A percentile compares a stretch with the other conserved stretches of the same genome.
These are phyloP conservation scores for Chaenocephalus aceratus DNA, from an alignment of 2,113 vertebrate species.

Conservation along the genomic window DNA sequence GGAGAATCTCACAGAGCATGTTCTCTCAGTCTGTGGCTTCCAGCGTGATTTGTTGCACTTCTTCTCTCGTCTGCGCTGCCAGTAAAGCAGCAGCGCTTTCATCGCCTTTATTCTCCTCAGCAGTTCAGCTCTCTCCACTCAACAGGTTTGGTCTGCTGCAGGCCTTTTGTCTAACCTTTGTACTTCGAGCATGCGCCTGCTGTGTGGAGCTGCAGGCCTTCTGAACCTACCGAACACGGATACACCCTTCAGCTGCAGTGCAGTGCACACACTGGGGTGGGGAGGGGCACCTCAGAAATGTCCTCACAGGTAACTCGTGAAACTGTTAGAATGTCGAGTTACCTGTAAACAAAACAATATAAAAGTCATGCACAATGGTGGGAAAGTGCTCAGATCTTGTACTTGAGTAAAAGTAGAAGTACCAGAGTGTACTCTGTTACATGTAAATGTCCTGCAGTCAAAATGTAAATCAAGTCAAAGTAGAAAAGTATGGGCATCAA, in stretches of 20 bases:
- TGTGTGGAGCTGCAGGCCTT: conserved; percentile 29
- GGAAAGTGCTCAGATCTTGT: too few species aligned
- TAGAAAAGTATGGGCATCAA: too few species aligned
- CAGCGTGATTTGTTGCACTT: conserved; percentile 23
- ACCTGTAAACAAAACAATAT: too few species aligned
- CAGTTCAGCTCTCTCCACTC: conserved; percentile 10
- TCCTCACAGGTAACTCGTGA: too few species aligned
- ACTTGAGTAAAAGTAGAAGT: too few species aligned
- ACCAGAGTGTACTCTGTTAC: too few species aligned
- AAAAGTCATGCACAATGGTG: too few species aligned
- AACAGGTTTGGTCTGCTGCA: conserved; percentile 32
- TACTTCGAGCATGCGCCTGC: conserved; percentile 3
- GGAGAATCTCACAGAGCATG: conserved; percentile 23
- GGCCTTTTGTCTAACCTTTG: conserved; percentile 26
- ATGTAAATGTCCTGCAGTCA: too few species aligned
- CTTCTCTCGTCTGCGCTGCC: not conserved
- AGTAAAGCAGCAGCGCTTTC: conserved; percentile 11
- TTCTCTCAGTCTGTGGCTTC: conserved; percentile 19
- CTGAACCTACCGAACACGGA: conserved; percentile 29
- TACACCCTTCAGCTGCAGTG: conserved; percentile 25
- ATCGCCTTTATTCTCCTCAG: conserved; percentile 8
- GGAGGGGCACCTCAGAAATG: too few species aligned
- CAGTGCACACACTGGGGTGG: not conserved
- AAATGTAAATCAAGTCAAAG: too few species aligned
- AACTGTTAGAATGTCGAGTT: too few species aligned